A percentile compares a stretch with the other conserved stretches of the same genome.
Conservation (phyloP, 2,797 vertebrate species). For the Geotrypetes seraphini region DNA sequence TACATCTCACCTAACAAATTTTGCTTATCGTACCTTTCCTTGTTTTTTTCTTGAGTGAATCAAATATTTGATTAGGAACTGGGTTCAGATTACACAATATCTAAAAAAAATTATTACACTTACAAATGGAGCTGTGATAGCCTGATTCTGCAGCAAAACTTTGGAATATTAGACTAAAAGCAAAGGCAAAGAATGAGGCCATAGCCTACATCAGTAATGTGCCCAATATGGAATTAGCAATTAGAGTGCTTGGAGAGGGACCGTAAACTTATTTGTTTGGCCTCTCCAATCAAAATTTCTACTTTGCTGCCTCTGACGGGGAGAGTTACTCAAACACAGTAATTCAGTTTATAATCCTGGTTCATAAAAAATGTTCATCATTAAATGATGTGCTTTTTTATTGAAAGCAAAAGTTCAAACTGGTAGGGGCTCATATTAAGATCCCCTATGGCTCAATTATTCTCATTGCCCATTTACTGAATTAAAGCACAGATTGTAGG, state of each 20-base stretch:
- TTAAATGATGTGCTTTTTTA: constrained; percentile 1
- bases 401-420: constrained; percentile 10
- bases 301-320: too few species aligned
- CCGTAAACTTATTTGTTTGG: too few species aligned
- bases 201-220: too few species aligned
- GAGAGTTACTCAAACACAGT: constrained; percentile 2
- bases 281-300: too few species aligned
- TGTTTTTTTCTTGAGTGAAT: too few species aligned
- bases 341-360: not conserved
- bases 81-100: too few species aligned
- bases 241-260: too few species aligned
- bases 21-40: too few species aligned
- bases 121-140: constrained; percentile 13
- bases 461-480: constrained; percentile 14
- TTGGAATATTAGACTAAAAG: too few species aligned
- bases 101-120: constrained; percentile 14
- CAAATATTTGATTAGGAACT: constrained; percentile 10
- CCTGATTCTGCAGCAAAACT: constrained; percentile 15
- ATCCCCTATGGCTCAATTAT: constrained; percentile 14
- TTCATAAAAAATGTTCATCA: constrained; percentile 10
- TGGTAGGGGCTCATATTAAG: not conserved
- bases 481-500: constrained; percentile 12
- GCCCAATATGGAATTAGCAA: too few species aligned
- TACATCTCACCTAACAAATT: too few species aligned
- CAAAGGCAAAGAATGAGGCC: too few species aligned